A percentile compares a stretch with the other conserved stretches of the same genome.
Evolutionary conservation across 2,888 invertebrate genomes (phyloP).

Genomic region (Phania funesta): DNA sequence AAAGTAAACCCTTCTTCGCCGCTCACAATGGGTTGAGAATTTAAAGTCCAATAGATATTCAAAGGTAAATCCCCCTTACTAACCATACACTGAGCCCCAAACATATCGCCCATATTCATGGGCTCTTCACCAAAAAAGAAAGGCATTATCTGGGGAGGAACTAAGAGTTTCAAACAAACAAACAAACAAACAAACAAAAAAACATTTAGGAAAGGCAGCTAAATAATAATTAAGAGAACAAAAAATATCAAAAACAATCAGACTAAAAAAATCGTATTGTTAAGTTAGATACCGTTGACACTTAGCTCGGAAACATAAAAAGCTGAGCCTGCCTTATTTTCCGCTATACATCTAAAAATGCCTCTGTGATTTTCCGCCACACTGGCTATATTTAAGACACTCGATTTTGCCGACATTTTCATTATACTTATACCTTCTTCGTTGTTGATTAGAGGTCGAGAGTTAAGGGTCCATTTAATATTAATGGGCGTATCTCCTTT

Average conservation of each 20-base stretch:
- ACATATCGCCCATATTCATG: slow-evolving; percentile 83
- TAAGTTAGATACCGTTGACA: slow-evolving; percentile 85
- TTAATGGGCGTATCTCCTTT: slow-evolving; percentile 90
- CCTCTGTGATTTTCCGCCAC: slow-evolving; percentile 87
- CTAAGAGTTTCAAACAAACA: slow-evolving; percentile 75
- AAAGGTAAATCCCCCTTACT: slow-evolving; percentile 89
- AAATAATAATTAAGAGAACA: slow-evolving; percentile 39
- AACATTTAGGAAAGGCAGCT: background rate
- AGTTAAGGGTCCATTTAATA: slow-evolving; percentile 86
- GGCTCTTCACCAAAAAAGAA: slow-evolving; percentile 83
- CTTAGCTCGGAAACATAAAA: slow-evolving; percentile 85
- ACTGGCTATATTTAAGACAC: slow-evolving; percentile 85
- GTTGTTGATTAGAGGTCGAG: slow-evolving; percentile 80
- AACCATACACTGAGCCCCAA: slow-evolving; percentile 85
- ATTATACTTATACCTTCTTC: slow-evolving; percentile 81
- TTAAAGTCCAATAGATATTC: slow-evolving; percentile 85
- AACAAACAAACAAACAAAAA: no score
- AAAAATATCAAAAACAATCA: background rate
- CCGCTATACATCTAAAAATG: slow-evolving; percentile 87
- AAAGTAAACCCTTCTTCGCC: slow-evolving; percentile 84
- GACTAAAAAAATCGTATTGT: background rate
- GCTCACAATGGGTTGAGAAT: slow-evolving; percentile 83
- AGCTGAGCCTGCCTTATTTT: slow-evolving; percentile 85
- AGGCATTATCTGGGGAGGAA: slow-evolving; percentile 81
- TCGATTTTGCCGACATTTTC: slow-evolving; percentile 84